Conservation (phyloP, 1,140 invertebrate species). For the Hyphantria cunea region DNA sequence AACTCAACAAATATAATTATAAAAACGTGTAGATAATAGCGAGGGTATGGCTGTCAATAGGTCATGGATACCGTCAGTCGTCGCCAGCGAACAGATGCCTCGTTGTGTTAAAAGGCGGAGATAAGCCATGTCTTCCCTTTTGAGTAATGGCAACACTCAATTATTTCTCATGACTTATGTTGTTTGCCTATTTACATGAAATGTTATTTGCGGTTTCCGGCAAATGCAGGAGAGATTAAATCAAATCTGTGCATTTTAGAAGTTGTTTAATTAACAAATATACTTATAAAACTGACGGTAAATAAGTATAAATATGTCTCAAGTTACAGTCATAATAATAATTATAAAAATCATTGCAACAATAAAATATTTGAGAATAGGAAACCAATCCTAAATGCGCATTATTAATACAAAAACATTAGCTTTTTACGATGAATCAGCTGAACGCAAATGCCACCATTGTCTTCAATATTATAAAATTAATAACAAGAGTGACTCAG, state of each 20-base stretch:
- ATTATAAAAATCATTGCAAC: no score
- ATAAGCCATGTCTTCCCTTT: constrained; percentile 53
- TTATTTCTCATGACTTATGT: not conserved
- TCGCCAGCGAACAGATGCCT: constrained; percentile 60
- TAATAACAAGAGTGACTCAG: constrained; percentile 74
- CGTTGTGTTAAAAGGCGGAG: constrained; percentile 55
- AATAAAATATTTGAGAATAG: no score
- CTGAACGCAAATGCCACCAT: constrained; percentile 46
- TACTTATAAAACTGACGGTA: no score
- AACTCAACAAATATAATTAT: constrained; percentile 13
- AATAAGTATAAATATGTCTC: no score
- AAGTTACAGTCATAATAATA: no score
- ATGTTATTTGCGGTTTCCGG: not conserved
- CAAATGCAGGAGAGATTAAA: no score
- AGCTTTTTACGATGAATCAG: constrained; percentile 54
- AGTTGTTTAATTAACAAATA: no score
- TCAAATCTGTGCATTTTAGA: no score
- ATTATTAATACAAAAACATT: constrained; percentile 29
- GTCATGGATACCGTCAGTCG: constrained; percentile 62
- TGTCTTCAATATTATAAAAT: constrained; percentile 65
- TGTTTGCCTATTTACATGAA: not conserved
- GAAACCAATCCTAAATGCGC: not conserved
- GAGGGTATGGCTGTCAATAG: constrained; percentile 52
- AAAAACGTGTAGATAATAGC: constrained; percentile 15
- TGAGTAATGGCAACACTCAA: constrained; percentile 9